phyloP scores from a whole-genome alignment of 2,888 invertebrate species.

The Sesia bembeciformis region DNA sequence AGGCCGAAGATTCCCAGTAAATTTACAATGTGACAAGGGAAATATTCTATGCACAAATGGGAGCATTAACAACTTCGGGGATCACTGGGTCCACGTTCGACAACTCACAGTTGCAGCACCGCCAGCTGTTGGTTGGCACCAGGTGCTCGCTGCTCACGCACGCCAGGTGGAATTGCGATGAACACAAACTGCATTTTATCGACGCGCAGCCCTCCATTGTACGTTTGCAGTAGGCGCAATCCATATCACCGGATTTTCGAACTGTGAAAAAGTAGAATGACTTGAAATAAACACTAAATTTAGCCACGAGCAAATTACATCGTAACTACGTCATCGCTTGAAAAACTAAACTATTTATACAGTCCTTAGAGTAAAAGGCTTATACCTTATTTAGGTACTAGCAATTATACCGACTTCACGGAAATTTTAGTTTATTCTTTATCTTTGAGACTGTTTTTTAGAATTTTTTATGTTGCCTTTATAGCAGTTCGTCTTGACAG shows the following conservation, averaged over 20 bases:
- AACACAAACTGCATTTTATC: constrained; percentile 51
- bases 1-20: constrained; percentile 7
- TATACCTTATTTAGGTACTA: too few species aligned
- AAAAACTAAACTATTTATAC: too few species aligned
- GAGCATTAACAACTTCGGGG: constrained; percentile 17
- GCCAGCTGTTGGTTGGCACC: constrained; percentile 38
- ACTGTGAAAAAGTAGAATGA: too few species aligned
- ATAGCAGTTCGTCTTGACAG: too few species aligned
- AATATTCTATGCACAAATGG: constrained; percentile 21
- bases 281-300: too few species aligned
- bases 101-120: constrained; percentile 46
- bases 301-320: too few species aligned
- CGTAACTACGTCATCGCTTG: too few species aligned
- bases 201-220: constrained; percentile 50
- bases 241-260: constrained; percentile 24
- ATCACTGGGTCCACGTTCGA: constrained; percentile 15
- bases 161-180: constrained; percentile 51
- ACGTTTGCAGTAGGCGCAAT: constrained; percentile 49
- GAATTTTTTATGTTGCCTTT: too few species aligned
- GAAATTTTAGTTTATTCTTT: too few species aligned
- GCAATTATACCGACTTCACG: too few species aligned
- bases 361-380: too few species aligned
- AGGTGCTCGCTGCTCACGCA: constrained; percentile 43
- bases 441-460: too few species aligned
- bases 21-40: constrained; percentile 10